Conservation (phyloP, 2,888 invertebrate species). For the Schizotus pectinicornis region DNA sequence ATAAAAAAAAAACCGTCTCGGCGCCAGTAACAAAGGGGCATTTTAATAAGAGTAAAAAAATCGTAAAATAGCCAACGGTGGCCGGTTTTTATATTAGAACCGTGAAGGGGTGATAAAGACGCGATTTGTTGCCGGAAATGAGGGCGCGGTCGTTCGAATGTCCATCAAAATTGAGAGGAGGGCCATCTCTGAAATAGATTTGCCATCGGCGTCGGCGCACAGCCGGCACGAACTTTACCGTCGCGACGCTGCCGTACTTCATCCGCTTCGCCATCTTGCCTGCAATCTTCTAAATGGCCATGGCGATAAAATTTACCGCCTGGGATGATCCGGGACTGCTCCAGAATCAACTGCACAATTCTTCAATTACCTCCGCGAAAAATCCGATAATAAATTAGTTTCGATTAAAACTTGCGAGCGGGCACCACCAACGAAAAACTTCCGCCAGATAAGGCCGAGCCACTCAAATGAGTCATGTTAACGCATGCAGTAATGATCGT, state of each 20-base stretch:
- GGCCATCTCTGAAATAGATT: slow-evolving; percentile 57
- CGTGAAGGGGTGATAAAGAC: slow-evolving; percentile 49
- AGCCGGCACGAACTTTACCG: slow-evolving; percentile 36
- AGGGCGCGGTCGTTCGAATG: slow-evolving; percentile 60
- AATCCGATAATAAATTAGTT: slow-evolving; percentile 7
- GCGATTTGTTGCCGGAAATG: slow-evolving; percentile 56
- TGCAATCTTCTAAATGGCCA: slow-evolving; percentile 59
- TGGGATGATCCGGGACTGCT: slow-evolving; percentile 35
- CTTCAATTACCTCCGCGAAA: slow-evolving; percentile 9
- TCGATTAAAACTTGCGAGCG: too few species aligned
- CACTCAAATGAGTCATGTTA: too few species aligned
- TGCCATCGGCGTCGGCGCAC: slow-evolving; percentile 49
- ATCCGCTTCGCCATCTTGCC: slow-evolving; percentile 55
- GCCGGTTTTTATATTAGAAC: slow-evolving; percentile 4
- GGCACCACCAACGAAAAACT: not conserved
- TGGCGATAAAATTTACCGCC: slow-evolving; percentile 56
- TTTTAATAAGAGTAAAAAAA: too few species aligned
- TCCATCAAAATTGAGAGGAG: slow-evolving; percentile 61
- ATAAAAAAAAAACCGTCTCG: too few species aligned
- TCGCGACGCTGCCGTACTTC: slow-evolving; percentile 44
- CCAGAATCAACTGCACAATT: not conserved
- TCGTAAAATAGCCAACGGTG: too few species aligned
- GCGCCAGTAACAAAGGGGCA: too few species aligned
- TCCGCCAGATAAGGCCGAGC: too few species aligned
- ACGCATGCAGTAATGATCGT: not conserved